Evolutionary conservation across 1,140 invertebrate genomes (phyloP), one percentile per base, ranked within the genome.

Genomic region (Caenorhabditis remanei): DNA sequence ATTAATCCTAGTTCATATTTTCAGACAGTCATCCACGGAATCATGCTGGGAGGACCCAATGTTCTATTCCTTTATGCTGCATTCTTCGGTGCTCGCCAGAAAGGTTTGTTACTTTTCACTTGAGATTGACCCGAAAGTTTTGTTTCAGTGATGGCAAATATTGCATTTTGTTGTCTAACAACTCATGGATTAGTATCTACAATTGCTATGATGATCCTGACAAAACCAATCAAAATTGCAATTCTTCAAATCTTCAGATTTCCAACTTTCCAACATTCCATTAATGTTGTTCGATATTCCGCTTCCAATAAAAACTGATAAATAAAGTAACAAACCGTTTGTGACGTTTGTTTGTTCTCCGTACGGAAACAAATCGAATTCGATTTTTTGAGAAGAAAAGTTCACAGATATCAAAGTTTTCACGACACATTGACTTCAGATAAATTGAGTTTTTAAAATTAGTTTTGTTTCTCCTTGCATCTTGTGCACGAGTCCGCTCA

Each of bases 161-260:
- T 71, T 19, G 40, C 65, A 19, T 71, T 71, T 19, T 43, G 6
- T 46, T 71, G 40, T 19, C 41, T 71, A 3, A 71, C 65, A 19
- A 43, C 40, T 71, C 65, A 71, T 43, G 65, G 65, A 43, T 71
- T 71, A 8, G 40, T 19, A 2, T 71, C 65, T 7, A 71, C 65
- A 1, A 19, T 71, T 46, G 65, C 65, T 16, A 71, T 71, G 65
- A 71, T 71, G 41, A 43, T 46, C 4, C 19, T 71, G 14, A 71
- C 65, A 19, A 71, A 71, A 71, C 65, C 65, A n/a, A 71, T 71
- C 40, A 43, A 71, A 43, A 71, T 65, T 11, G 8, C 61, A 41
- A 65, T 65, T 40, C 16, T 71, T 43, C 65, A 71, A 24, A 43
- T 43, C 6, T 46, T 43, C 40, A 71, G n/a, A 71, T 71, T 41